These are phyloP conservation scores for Melanargia galathea DNA, from an alignment of 2,888 invertebrate genomes.

Conservation along the genomic window DNA sequence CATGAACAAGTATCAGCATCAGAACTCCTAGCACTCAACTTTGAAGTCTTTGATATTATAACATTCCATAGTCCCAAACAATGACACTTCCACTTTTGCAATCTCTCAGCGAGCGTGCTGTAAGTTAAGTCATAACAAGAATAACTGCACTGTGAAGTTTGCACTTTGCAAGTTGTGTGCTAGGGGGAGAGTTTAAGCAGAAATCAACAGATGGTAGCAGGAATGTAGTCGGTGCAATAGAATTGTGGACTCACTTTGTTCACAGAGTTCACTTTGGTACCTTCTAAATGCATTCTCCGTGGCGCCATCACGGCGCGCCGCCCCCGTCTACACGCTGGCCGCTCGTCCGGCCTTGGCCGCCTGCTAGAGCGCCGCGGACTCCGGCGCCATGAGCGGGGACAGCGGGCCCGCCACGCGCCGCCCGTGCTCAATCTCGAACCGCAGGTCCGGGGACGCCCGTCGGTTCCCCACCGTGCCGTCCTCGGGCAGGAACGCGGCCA, in stretches of 20 bases:
- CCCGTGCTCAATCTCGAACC: conserved; percentile 91
- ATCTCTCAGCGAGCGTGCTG: neutral
- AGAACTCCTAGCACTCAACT: conserved; percentile 24
- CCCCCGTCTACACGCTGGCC: conserved; percentile 71
- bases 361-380: conserved; percentile 88
- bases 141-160: neutral
- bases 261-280: conserved; percentile 69
- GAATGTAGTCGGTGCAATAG: conserved; percentile 59
- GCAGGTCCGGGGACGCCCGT: conserved; percentile 86
- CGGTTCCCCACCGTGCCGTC: conserved; percentile 69
- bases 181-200: conserved; percentile 47
- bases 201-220: conserved; percentile 51
- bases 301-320: conserved; percentile 49
- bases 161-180: neutral
- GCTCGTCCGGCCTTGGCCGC: conserved; percentile 68
- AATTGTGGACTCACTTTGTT: conserved; percentile 55
- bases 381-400: conserved; percentile 90
- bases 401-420: conserved; percentile 89
- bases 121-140: neutral
- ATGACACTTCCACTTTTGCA: neutral
- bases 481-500: conserved; percentile 93
- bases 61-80: neutral
- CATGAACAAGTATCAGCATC: conserved; percentile 50
- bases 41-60: neutral
- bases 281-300: conserved; percentile 64